A percentile compares a stretch with the other conserved stretches of the same genome.
Conservation (phyloP, 2,888 invertebrate species). For the Erpobdella octoculata region DNA sequence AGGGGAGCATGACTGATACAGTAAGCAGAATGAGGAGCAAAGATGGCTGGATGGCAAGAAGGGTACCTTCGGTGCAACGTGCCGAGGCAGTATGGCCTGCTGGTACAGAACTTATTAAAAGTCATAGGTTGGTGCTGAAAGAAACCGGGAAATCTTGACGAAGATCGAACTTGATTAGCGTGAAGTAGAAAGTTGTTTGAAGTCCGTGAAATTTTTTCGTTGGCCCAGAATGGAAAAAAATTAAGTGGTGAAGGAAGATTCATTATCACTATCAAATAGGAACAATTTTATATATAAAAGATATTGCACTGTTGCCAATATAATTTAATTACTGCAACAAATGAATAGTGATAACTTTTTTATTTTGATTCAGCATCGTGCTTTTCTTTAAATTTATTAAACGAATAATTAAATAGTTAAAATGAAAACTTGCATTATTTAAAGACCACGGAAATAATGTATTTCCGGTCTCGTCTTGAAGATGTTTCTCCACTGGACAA, state of each 20-base stretch:
- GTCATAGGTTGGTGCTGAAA: neutral
- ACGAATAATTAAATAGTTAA: too few species aligned
- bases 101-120: neutral
- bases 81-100: neutral
- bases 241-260: neutral
- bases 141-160: neutral
- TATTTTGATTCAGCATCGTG: too few species aligned
- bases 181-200: neutral
- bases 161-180: neutral
- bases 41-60: neutral
- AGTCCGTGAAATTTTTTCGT: neutral
- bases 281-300: too few species aligned
- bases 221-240: neutral
- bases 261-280: too few species aligned
- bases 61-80: neutral
- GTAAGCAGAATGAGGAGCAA: neutral
- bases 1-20: neutral
- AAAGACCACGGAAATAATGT: too few species aligned
- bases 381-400: too few species aligned
- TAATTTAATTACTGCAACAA: neutral
- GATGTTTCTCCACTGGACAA: too few species aligned
- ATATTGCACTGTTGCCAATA: too few species aligned
- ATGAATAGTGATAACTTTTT: too few species aligned
- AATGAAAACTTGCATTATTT: too few species aligned
- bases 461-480: too few species aligned